Evolutionary conservation across 2,888 invertebrate species (phyloP), one percentile per base, ranked within the genome.

Genomic region (Myathropa florea): DNA sequence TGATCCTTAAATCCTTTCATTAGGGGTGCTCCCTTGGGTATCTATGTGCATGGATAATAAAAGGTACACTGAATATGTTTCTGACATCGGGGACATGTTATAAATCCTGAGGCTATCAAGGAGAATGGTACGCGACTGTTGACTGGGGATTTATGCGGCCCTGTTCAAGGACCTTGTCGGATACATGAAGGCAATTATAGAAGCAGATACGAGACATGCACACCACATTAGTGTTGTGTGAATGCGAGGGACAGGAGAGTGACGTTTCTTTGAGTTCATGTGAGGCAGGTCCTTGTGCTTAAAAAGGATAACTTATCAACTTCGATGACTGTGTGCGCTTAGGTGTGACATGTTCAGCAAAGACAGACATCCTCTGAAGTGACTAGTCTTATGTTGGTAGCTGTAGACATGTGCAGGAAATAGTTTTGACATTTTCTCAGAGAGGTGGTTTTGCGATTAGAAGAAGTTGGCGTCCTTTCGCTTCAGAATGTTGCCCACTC

Each of bases 1-100:
- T 70, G 36, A 60, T 60, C 39, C 70, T 26, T 59, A 39, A 36
- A 70, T 70, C 59, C 59, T 70, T 59, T 70, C 39, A 60, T 24
- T 59, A 26, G 59, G 36, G 26, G 10, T 18, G 18, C 46, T 18
- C 46, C 1, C 46, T 10, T 60, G 33, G 12, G 55, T 30, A 24
- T 36, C 18, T 39, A 36, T 59, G 70, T 33, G 33, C 30, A 26
- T 57, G 26, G 59, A 53, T 39, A 70, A 36, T 33, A 59, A 57
- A 70, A 55, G 46, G 55, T 59, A 70, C 36, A 24, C n/a, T 18
- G 30, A 39, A 26, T 39, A 36, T 70, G 39, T 70, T 36, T 26
- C 33, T 33, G 59, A 60, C 36, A 26, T 39, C 26, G n/a, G 70
- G 70, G 70, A 70, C 59, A 53, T 59, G 59, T 28, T 21, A 70